phyloP scores from a whole-genome alignment of 2,888 invertebrate species.

The Heteromyza rotundicornis region DNA sequence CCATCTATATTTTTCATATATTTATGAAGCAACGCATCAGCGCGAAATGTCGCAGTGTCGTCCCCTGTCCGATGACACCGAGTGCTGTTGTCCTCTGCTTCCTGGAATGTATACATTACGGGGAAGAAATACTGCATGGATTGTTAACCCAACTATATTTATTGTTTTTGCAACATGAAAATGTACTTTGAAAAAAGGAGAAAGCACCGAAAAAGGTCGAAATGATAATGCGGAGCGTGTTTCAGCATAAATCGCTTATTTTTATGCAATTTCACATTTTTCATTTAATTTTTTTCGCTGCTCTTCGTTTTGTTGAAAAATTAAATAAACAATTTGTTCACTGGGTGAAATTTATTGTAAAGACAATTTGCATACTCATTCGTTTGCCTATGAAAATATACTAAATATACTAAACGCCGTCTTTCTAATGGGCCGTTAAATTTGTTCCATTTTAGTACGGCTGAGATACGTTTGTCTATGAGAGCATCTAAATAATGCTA shows the following conservation, averaged over 20 bases:
- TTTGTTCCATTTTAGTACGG: too few relatives aligned
- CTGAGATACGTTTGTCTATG: too few relatives aligned
- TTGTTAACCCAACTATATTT: slow-evolving; percentile 41
- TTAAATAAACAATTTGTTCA: slow-evolving; percentile 29
- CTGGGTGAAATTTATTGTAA: slow-evolving; percentile 30
- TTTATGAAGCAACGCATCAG: not conserved
- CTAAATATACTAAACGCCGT: too few relatives aligned
- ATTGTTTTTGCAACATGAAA: slow-evolving; percentile 44
- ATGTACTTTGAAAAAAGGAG: slow-evolving; percentile 38
- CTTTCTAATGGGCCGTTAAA: too few relatives aligned
- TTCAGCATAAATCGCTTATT: slow-evolving; percentile 45
- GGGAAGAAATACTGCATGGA: slow-evolving; percentile 9
- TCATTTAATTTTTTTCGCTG: not conserved
- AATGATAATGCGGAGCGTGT: slow-evolving; percentile 52
- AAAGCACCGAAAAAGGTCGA: slow-evolving; percentile 42
- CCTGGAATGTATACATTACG: not conserved
- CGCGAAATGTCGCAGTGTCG: not conserved
- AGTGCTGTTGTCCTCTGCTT: too few relatives aligned
- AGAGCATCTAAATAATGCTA: too few relatives aligned
- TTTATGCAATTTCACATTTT: slow-evolving; percentile 14
- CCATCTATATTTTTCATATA: not conserved
- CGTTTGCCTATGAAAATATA: not conserved
- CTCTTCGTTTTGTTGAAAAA: not conserved
- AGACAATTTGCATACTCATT: slow-evolving; percentile 25
- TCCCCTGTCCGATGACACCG: not conserved